Percentiles rank a stretch among this genome's conserved stretches.
These are phyloP conservation scores for Xestoiulus laeticollis DNA, from an alignment of 2,888 invertebrate species.

Conservation along the genomic window DNA sequence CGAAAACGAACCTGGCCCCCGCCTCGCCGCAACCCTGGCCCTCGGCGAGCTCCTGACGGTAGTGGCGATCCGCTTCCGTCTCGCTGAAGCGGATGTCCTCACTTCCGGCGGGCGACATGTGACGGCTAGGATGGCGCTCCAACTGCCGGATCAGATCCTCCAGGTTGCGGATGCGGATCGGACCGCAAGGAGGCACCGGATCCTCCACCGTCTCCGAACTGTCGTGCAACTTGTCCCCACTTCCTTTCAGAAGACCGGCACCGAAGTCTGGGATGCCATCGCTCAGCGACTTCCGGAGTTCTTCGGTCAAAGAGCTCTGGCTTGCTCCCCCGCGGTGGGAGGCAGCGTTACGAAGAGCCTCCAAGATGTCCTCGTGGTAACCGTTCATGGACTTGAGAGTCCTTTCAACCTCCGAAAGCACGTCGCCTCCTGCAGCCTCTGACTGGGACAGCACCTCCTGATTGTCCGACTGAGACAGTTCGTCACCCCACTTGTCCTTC, in stretches of 20 bases:
- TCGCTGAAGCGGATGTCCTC: constrained; percentile 88
- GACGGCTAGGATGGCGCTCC: constrained; percentile 70
- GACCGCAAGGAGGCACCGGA: constrained; percentile 76
- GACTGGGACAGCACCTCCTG: constrained; percentile 75
- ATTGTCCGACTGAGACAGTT: constrained; percentile 74
- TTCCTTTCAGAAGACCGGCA: constrained; percentile 56
- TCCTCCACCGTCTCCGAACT: constrained; percentile 78
- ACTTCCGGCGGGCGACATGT: constrained; percentile 90
- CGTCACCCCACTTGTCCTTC: constrained; percentile 76
- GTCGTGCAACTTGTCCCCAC: constrained; percentile 56
- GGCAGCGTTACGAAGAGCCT: constrained; percentile 86
- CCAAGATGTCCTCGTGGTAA: constrained; percentile 90
- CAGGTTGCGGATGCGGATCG: constrained; percentile 86
- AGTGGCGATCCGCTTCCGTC: constrained; percentile 87
- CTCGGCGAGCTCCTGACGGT: constrained; percentile 63
- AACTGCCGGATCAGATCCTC: constrained; percentile 82
- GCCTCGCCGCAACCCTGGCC: constrained; percentile 55
- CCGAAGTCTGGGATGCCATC: constrained; percentile 66
- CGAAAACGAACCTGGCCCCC: constrained; percentile 76
- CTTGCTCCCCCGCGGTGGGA: constrained; percentile 64
- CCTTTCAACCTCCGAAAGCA: constrained; percentile 70
- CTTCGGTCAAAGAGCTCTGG: constrained; percentile 73
- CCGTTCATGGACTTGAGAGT: constrained; percentile 89
- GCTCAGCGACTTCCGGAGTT: constrained; percentile 74
- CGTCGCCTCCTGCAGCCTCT: constrained; percentile 65